Base-by-base conservation (phyloP, 2,888 invertebrate species). In the Cataglyphis cursor region DNA sequence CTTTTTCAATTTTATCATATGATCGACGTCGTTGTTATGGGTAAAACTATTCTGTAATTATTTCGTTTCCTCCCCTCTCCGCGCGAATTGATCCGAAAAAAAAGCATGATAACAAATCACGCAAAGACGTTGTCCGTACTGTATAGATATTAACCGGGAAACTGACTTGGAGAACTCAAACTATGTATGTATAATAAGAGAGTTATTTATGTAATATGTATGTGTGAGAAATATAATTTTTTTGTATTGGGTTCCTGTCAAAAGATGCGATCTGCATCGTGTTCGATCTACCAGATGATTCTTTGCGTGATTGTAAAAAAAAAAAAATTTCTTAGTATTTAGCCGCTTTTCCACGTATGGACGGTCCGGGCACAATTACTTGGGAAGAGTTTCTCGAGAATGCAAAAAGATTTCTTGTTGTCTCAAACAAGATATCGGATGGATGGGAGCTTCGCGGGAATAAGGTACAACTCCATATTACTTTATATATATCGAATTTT, bases 361-460 rank as follows among this genome's bases (percentile, higher is more conserved):
- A 94, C 75, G 94, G 93, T 75, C 90, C 92, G 84, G 95, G 95
- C 61, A 95, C 94, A 35, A 90, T 95, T 18, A 93, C 95, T 80
- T 95, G 95, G 95, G 95, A 95, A 64, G 94, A 95, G 89, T 96
- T 95, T 91, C 83, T 94, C 28, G 88, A 90, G 64, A 92, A 94
- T 85, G 94, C 94, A 9, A 91, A 93, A 90, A 91, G 90, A 70
- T 93, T 96, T 38, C 88, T 94, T 28, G 82, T 87, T 76, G 76
- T 94, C 75, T 95, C 95, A 5, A 85, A 92, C 74, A 85, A 90
- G 80, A 92, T 95, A 59, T 90, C 91, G 35, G 95, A 95, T 88
- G 90, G 90, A 72, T 95, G 95, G 95, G 85, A 92, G 87, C 87
- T 95, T 44, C 87, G 88, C 28, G 94, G 94, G 61, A 88, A 94